Percentiles rank a stretch among this genome's conserved stretches.
Evolutionary conservation across 1,140 invertebrate genomes (phyloP).

Genomic region (Maconellicoccus hirsutus): DNA sequence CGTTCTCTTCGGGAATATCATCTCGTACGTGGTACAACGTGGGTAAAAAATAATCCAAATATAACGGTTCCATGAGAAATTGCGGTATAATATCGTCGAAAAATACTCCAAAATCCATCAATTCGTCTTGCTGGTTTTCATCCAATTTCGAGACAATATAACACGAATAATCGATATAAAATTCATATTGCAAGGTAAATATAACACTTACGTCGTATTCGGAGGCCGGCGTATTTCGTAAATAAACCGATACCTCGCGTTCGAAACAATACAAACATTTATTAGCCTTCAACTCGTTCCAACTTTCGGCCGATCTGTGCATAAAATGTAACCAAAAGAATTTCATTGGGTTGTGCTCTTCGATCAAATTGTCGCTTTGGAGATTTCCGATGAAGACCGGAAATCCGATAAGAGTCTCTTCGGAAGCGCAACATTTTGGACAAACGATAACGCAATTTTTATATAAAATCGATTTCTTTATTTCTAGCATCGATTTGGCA

Average conservation of each 20-base stretch:
- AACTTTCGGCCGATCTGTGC: not conserved
- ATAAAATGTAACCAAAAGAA: not conserved
- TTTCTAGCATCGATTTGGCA: not conserved
- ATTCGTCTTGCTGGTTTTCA: not conserved
- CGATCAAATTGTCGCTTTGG: not conserved
- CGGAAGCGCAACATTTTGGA: not conserved
- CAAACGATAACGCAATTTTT: not conserved
- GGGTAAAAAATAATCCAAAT: not conserved
- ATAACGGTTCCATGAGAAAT: not conserved
- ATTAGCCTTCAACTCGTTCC: not conserved
- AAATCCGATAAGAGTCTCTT: not conserved
- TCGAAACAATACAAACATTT: not conserved
- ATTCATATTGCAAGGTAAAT: not conserved
- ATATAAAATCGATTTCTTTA: not conserved
- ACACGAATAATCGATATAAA: not conserved
- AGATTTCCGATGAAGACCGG: not conserved
- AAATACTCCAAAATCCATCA: not conserved
- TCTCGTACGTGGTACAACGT: not conserved
- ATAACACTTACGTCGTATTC: not conserved
- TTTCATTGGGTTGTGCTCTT: not conserved
- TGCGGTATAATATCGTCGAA: not conserved
- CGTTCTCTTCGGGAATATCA: not conserved
- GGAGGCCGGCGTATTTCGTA: not conserved
- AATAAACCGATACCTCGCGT: not conserved
- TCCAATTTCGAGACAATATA: not conserved